Percentiles rank a stretch among this genome's conserved stretches.
Evolutionary conservation across 2,888 invertebrate species (phyloP).

Genomic region (Lottia gigantea): DNA sequence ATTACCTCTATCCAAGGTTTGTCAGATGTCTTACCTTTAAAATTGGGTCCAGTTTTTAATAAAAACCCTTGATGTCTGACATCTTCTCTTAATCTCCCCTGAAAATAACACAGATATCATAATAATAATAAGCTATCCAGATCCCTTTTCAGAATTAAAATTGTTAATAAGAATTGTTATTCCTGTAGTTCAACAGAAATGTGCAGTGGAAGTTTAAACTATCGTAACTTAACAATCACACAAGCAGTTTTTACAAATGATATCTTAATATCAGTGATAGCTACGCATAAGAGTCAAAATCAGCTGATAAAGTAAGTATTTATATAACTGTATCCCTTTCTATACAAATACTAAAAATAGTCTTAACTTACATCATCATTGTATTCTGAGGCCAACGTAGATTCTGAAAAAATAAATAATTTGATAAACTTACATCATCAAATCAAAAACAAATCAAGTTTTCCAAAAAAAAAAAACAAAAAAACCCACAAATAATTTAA

Average conservation of each 20-base stretch:
- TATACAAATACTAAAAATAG: slow-evolving; percentile 1
- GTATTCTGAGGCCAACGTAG: slow-evolving; percentile 18
- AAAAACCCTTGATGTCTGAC: slow-evolving; percentile 55
- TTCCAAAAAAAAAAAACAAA: too few species aligned
- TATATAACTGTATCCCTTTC: too few species aligned
- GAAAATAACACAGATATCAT: slow-evolving; percentile 18
- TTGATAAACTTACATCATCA: background rate
- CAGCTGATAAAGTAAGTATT: background rate
- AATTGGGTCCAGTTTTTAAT: slow-evolving; percentile 58
- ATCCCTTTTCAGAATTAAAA: too few species aligned
- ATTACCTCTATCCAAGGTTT: too few species aligned
- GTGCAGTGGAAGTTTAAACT: too few species aligned
- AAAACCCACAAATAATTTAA: too few species aligned
- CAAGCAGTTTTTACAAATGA: too few species aligned
- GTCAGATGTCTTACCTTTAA: slow-evolving; percentile 45
- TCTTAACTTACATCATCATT: slow-evolving; percentile 31
- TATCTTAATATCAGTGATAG: too few species aligned
- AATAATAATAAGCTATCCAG: background rate
- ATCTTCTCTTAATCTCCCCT: slow-evolving; percentile 48
- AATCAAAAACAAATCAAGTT: background rate
- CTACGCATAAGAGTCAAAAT: too few species aligned
- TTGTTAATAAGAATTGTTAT: too few species aligned
- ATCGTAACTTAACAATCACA: too few species aligned
- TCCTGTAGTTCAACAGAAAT: too few species aligned
- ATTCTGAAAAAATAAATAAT: slow-evolving; percentile 22